A percentile compares a stretch with the other conserved stretches of the same genome.
Conservation (phyloP, 2,797 vertebrate genomes). For the Centroberyx gerrardi region DNA sequence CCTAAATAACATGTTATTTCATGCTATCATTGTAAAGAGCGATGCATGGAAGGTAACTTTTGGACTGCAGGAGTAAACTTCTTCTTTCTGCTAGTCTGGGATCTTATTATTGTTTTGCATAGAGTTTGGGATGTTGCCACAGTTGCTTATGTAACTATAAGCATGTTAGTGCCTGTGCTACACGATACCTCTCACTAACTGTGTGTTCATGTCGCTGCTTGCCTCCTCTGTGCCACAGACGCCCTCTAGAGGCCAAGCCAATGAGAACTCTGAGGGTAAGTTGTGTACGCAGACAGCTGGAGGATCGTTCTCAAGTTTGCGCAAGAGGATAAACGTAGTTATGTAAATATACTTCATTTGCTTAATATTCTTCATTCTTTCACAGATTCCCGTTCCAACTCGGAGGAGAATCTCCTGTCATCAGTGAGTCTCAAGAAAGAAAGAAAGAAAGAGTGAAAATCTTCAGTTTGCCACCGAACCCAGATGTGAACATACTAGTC, state of each 20-base stretch:
- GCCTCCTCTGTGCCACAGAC: conserved; percentile 69
- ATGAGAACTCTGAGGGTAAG: conserved; percentile 78
- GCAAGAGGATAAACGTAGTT: neutral
- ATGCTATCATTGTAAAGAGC: neutral
- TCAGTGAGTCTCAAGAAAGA: conserved; percentile 72
- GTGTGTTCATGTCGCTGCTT: neutral
- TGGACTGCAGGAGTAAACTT: neutral
- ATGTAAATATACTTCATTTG: neutral
- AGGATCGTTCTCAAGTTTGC: neutral
- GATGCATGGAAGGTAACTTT: conserved; percentile 18
- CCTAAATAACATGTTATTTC: conserved; percentile 18
- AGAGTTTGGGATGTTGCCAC: neutral
- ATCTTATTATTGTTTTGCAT: conserved; percentile 11
- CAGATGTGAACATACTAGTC: neutral
- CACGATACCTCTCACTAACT: conserved; percentile 1
- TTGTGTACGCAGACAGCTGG: neutral
- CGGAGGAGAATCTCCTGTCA: conserved; percentile 82
- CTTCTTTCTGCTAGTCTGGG: neutral
- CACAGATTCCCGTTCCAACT: conserved; percentile 80
- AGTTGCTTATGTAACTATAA: conserved; percentile 19
- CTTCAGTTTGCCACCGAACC: neutral
- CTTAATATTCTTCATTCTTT: conserved; percentile 7
- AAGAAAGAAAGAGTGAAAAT: neutral
- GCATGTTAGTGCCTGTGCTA: conserved; percentile 44
- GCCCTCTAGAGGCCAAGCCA: conserved; percentile 68